Percentiles rank a stretch among this genome's conserved stretches.
phyloP scores from a whole-genome alignment of 2,797 vertebrate genomes.

The Mormyrops boulengeri region DNA sequence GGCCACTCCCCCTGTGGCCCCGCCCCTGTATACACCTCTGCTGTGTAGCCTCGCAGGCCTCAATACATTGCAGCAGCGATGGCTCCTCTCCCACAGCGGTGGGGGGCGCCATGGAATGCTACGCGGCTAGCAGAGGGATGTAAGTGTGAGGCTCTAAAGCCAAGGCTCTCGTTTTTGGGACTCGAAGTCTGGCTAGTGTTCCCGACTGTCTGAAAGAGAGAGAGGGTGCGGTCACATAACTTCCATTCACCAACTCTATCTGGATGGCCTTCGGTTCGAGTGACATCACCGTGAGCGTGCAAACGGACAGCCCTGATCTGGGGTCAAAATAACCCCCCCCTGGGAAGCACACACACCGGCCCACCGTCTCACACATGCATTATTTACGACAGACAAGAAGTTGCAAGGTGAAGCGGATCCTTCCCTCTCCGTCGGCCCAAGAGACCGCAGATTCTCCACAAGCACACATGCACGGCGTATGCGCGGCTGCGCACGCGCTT shows the following conservation, averaged over 20 bases:
- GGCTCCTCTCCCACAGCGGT: not conserved
- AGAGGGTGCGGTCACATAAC: not conserved
- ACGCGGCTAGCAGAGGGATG: not conserved
- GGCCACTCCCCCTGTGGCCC: not conserved
- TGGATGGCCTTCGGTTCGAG: not conserved
- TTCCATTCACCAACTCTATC: too few relatives aligned
- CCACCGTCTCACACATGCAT: conserved; percentile 27
- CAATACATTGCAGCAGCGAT: not conserved
- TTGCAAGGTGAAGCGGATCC: conserved; percentile 30
- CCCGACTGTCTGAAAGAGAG: not conserved
- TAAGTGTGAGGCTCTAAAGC: not conserved
- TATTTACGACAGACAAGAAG: conserved; percentile 31
- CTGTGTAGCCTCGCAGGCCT: not conserved
- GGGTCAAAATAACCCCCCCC: not conserved
- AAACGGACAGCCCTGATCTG: not conserved
- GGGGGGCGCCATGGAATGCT: not conserved
- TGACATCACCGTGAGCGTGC: not conserved
- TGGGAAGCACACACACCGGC: not conserved
- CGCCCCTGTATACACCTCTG: not conserved
- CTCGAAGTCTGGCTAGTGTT: not conserved
- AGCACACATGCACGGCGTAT: not conserved
- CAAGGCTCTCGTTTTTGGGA: not conserved
- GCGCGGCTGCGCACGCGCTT: not conserved
- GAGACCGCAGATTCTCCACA: not conserved
- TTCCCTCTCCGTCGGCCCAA: conserved; percentile 23